phyloP scores from a whole-genome alignment of 2,888 invertebrate species.

The Lepetodrilus schrolli region DNA sequence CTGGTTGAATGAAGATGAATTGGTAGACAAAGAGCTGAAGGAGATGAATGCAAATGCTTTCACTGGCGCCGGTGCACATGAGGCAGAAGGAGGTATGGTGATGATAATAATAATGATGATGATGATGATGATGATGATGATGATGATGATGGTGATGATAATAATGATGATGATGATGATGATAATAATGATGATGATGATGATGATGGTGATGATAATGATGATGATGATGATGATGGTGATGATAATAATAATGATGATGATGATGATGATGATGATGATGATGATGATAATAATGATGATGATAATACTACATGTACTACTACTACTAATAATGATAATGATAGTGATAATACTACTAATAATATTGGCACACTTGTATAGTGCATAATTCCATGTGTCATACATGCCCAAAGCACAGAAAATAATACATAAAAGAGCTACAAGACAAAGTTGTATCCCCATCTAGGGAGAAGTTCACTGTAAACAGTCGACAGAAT shows the following conservation, averaged over 20 bases:
- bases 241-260: neutral
- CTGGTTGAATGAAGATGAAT: slow-evolving; percentile 41
- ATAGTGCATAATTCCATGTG: no score
- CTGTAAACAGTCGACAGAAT: no score
- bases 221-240: slow-evolving; percentile 31
- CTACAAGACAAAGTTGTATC: no score
- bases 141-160: slow-evolving; percentile 41
- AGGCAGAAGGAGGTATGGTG: slow-evolving; percentile 43
- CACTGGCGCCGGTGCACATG: slow-evolving; percentile 42
- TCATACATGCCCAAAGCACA: no score
- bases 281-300: neutral
- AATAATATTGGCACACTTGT: no score
- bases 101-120: slow-evolving; percentile 35
- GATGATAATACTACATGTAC: no score
- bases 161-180: slow-evolving; percentile 39
- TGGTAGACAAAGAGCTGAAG: slow-evolving; percentile 30
- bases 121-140: slow-evolving; percentile 40
- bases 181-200: slow-evolving; percentile 40
- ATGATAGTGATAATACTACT: no score
- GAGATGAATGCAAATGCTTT: slow-evolving; percentile 40
- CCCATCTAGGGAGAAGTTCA: no score
- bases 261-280: neutral
- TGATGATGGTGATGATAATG: slow-evolving; percentile 38
- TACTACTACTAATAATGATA: no score
- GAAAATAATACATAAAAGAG: no score